Evolutionary conservation across 1,140 invertebrate species (phyloP), one percentile per base, ranked within the genome.

Genomic region (Trypoxylus dichotomus): DNA sequence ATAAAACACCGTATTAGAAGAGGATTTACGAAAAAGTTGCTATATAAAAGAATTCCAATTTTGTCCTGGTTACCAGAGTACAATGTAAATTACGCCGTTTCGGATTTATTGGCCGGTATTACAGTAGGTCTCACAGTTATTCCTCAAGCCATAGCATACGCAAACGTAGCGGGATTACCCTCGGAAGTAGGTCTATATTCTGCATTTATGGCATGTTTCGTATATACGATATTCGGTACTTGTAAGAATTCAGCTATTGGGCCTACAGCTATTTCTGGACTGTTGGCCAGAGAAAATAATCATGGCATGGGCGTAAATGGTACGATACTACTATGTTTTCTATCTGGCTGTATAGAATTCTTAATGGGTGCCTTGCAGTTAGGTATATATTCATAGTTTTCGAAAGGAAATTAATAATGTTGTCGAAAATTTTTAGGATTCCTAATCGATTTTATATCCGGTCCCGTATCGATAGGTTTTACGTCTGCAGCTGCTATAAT

Each of bases 401-500:
- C 10, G 7, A 54, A 42, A 42, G n/a, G 27, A 29, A 74, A 74
- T 42, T 27, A 13, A 41, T 74, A 41, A 41, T n/a, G 0, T 25
- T 79, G 47, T 19, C 10, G 47, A 47, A n/a, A n/a, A 21, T 54
- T 54, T 3, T 58, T 85, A 97, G 97, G 96, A 80, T 97, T 97
- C 83, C 85, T 98, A 60, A 94, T 98, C 54, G 95, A 97, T 82
- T 94, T 97, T 82, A 97, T 98, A 78, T 97, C 96, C 0, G 88
- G 94, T 68, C 94, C 96, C 1, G 96, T 98, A 11, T 96, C 95
- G 29, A 94, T 93, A 79, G 95, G 95, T 11, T 98, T 98, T 83
- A 97, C 95, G 1, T 95, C 95, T 3, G 96, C 95, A 0, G 96
- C 96, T 2, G 95, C 96, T 0, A 88, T 98, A 25, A 96, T 96